phyloP scores from a whole-genome alignment of 2,797 vertebrate genomes.

The Oreochromis mossambicus region DNA sequence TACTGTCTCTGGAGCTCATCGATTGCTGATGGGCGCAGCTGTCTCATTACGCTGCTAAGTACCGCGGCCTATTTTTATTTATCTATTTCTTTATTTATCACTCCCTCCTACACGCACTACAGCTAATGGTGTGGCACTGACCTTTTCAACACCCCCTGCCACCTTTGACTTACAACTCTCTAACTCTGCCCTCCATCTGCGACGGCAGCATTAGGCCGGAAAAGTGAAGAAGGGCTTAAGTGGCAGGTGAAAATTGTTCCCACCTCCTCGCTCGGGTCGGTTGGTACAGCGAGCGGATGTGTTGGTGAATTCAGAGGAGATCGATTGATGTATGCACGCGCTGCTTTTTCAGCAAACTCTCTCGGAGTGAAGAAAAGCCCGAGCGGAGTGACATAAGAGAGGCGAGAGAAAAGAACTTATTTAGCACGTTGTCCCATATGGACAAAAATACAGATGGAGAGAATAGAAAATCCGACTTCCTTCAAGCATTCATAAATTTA shows the following conservation, averaged over 20 bases:
- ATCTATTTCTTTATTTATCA: constrained; percentile 63
- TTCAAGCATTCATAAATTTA: constrained; percentile 52
- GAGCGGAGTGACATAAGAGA: constrained; percentile 8
- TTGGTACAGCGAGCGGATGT: background rate
- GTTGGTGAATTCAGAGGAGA: constrained; percentile 15
- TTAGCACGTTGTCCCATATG: constrained; percentile 17
- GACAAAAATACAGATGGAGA: constrained; percentile 40
- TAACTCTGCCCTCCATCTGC: background rate
- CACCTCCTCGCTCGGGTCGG: background rate
- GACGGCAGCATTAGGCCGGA: background rate
- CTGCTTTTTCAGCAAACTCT: constrained; percentile 39
- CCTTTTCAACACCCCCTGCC: constrained; percentile 27
- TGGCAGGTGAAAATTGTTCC: background rate
- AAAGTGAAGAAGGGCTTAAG: background rate
- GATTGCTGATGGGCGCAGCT: constrained; percentile 57
- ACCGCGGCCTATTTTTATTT: constrained; percentile 62
- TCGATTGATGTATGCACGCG: constrained; percentile 9
- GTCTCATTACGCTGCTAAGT: constrained; percentile 65
- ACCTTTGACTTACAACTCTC: background rate
- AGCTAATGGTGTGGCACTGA: constrained; percentile 36
- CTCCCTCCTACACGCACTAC: constrained; percentile 1
- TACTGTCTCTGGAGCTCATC: constrained; percentile 53
- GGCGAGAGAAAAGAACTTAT: constrained; percentile 8
- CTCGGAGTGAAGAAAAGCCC: background rate
- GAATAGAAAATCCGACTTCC: constrained; percentile 39